phyloP scores from a whole-genome alignment of 1,140 invertebrate species.

The Eciton burchellii region DNA sequence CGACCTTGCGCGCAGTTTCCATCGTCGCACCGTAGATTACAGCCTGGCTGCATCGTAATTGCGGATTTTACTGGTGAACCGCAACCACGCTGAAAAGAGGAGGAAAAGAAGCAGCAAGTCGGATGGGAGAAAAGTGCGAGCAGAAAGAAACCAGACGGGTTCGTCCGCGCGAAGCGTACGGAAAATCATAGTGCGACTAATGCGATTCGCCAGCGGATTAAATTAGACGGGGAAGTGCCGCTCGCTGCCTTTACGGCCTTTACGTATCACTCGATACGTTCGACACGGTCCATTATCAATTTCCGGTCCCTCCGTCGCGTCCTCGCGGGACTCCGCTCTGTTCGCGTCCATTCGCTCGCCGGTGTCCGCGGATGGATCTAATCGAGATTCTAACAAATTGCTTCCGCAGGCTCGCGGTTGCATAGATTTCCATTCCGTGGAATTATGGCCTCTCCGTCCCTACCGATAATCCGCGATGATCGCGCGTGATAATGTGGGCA shows the following conservation, averaged over 20 bases:
- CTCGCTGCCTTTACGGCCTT: neutral
- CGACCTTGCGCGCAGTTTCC: conserved; percentile 47
- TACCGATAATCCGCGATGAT: neutral
- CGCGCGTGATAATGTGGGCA: too few species aligned
- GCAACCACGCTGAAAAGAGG: neutral
- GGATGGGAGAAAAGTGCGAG: too few species aligned
- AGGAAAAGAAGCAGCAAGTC: neutral
- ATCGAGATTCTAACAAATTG: conserved; percentile 56
- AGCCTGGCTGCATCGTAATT: conserved; percentile 34
- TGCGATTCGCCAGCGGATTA: conserved; percentile 27
- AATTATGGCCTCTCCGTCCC: too few species aligned
- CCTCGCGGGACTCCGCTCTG: conserved; percentile 26
- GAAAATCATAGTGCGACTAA: conserved; percentile 33
- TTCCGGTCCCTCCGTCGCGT: conserved; percentile 29
- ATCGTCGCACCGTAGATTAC: conserved; percentile 40
- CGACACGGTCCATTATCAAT: conserved; percentile 50
- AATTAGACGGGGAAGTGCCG: conserved; percentile 39
- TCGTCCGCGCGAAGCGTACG: neutral
- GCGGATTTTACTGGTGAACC: conserved; percentile 39
- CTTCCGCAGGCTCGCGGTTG: conserved; percentile 28
- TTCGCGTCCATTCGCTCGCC: conserved; percentile 27
- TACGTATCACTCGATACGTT: conserved; percentile 46
- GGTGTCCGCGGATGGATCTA: conserved; percentile 32
- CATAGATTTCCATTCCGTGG: conserved; percentile 29
- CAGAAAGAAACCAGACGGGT: neutral